Base-by-base conservation (phyloP, 37 sponge, comb jelly and placozoan genomes). In the Aplysina aerophoba region DNA sequence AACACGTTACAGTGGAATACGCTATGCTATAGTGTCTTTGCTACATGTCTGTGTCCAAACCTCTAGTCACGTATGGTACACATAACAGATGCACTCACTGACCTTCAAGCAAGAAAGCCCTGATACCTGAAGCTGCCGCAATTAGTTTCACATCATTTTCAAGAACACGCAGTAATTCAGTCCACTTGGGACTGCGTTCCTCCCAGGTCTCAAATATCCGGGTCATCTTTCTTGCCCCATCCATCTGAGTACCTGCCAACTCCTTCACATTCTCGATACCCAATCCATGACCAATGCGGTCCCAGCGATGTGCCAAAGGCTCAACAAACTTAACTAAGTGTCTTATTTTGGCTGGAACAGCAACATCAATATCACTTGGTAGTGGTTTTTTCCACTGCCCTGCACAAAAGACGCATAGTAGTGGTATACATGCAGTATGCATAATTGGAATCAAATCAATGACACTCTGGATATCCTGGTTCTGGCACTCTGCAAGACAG, bases 201-300 rank as follows among this genome's bases (percentile, higher is more conserved):
- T 5, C 28, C 71, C 71, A 69, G 31, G 27, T 17, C 34, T 69
- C 71, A 30, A 69, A 69, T 1, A 69, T 1, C 17, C 28, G 13
- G 71, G 71, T 69, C 71, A 69, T 69, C 34, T 69, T 69, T 33
- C 28, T 35, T 31, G 34, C 34, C 28, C 34, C 71, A 69, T 30
- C 28, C 17, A 31, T 27, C 28, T 11, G 28, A 35, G 35, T 27
- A 4, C 34, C 34, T 35, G 15, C 17, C 34, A 69, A 35, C 19
- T 30, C 33, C 19, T n/a, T 69, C 31, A 69, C 71, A 31, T 1
- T 30, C 35, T 69, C 33, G 28, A 35, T 27, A 17, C 11, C 1
- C 33, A 69, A 35, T 2, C 19, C 15, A 30, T 69, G 71, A 12
- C 71, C 71, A 31, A 69, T 69, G 13, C 28, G 28, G 33, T 69